These are phyloP conservation scores for Telmatherina bonti DNA, from an alignment of 2,797 vertebrate species.

Conservation along the genomic window DNA sequence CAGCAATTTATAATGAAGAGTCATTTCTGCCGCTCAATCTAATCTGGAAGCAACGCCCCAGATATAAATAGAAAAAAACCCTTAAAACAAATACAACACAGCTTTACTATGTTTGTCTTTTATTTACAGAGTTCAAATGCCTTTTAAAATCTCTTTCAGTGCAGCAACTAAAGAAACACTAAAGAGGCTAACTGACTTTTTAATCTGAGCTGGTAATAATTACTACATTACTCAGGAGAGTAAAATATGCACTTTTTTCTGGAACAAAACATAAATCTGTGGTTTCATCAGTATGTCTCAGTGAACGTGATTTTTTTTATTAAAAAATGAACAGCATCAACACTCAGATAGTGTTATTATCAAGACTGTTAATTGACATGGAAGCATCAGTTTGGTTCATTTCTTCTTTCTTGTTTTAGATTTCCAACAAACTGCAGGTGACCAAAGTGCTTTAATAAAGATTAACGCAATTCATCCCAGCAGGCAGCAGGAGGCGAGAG, in stretches of 20 bases:
- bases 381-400: too few species aligned
- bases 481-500: too few species aligned
- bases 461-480: too few species aligned
- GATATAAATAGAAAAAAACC: slow-evolving; percentile 61
- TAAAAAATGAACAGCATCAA: not conserved
- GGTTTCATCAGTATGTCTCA: not conserved
- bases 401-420: too few species aligned
- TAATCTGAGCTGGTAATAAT: not conserved
- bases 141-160: not conserved
- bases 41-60: slow-evolving; percentile 59
- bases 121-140: not conserved
- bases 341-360: not conserved
- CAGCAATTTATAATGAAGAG: slow-evolving; percentile 75
- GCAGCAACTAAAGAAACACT: not conserved
- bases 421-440: too few species aligned
- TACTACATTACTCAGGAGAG: not conserved
- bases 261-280: not conserved
- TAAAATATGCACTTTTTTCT: not conserved
- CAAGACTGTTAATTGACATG: not conserved
- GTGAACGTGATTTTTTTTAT: not conserved
- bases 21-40: slow-evolving; percentile 65
- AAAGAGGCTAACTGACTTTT: not conserved
- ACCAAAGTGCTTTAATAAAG: too few species aligned
- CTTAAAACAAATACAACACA: slow-evolving; percentile 10
- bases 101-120: slow-evolving; percentile 1